phyloP scores from a whole-genome alignment of 2,113 vertebrate species.

The Ploceus nigricollis region DNA sequence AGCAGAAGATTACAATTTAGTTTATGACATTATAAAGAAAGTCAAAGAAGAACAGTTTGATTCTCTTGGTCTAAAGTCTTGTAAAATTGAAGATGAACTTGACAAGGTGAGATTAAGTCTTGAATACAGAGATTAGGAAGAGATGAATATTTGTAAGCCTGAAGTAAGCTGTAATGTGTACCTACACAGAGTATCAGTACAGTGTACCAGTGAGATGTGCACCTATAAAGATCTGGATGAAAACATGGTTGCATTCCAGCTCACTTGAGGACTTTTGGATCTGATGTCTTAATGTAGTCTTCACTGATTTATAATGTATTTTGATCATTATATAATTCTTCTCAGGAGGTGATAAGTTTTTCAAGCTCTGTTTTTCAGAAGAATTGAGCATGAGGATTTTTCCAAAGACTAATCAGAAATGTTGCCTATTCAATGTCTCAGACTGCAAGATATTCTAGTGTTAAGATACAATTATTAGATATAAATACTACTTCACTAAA shows the following conservation, averaged over 20 bases:
- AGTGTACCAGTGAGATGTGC: background rate
- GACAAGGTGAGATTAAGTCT: slow-evolving; percentile 80
- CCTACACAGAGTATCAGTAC: background rate
- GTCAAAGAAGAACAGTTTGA: slow-evolving; percentile 81
- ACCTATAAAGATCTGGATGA: background rate
- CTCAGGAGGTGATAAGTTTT: background rate
- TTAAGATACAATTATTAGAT: background rate
- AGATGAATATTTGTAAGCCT: background rate
- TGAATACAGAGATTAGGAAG: background rate
- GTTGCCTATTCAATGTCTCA: background rate
- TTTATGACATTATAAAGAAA: slow-evolving; percentile 80
- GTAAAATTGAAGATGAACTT: slow-evolving; percentile 89
- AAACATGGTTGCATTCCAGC: background rate
- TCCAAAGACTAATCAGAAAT: background rate
- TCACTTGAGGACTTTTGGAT: background rate
- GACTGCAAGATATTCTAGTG: background rate
- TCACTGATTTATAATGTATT: background rate
- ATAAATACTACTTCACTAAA: background rate
- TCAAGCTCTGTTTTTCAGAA: background rate
- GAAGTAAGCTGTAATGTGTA: background rate
- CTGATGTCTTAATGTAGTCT: background rate
- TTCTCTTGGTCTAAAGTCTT: slow-evolving; percentile 81
- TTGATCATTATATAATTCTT: background rate
- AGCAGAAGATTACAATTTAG: slow-evolving; percentile 83
- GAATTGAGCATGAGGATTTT: background rate